Conservation (phyloP, 2,113 vertebrate genomes). For the Megaceryle maxima region DNA sequence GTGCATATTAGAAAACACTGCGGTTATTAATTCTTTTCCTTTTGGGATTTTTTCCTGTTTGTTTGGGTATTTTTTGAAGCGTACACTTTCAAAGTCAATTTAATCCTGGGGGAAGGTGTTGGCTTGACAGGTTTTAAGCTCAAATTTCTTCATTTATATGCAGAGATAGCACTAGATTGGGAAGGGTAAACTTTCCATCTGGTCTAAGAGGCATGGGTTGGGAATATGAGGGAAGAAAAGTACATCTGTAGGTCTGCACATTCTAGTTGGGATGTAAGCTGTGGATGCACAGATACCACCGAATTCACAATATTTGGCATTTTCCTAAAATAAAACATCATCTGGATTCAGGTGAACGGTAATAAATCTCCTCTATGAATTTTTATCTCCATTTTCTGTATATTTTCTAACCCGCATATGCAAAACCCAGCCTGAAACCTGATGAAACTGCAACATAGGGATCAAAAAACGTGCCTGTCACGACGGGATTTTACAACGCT, state of each 20-base stretch:
- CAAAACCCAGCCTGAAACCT: background rate
- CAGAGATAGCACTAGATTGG: constrained; percentile 17
- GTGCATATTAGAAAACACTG: constrained; percentile 58
- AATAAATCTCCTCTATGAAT: background rate
- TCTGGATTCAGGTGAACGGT: background rate
- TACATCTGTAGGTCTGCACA: background rate
- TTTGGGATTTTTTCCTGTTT: constrained; percentile 33
- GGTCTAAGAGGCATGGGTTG: background rate
- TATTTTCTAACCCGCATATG: accelerated
- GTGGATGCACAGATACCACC: background rate
- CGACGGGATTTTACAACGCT: accelerated
- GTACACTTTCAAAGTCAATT: constrained; percentile 15
- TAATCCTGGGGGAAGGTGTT: constrained; percentile 44
- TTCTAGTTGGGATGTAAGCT: background rate
- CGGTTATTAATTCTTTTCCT: constrained; percentile 47
- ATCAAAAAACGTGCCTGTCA: background rate
- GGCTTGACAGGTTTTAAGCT: constrained; percentile 38
- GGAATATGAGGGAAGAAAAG: background rate
- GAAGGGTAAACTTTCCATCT: constrained; percentile 51
- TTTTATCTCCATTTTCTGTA: background rate
- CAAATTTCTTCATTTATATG: constrained; percentile 46
- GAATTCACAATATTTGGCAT: background rate
- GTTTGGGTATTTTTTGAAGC: constrained; percentile 30
- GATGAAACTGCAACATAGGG: accelerated
- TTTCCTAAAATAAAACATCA: background rate